Conservation (phyloP, 2,888 invertebrate genomes). For the Augochlorella aurata region DNA sequence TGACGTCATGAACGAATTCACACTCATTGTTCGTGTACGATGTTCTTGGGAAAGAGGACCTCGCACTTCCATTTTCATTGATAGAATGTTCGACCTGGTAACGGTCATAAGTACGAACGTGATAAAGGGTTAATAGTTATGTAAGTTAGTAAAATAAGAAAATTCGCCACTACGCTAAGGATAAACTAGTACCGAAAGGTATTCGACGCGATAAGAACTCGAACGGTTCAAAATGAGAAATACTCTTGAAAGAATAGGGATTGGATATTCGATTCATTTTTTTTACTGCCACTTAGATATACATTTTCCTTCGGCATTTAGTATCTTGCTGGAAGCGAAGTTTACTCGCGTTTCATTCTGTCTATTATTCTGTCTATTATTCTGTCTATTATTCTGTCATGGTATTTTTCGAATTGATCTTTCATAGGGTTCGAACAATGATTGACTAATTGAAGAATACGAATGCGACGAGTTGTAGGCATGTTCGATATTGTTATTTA, state of each 20-base stretch:
- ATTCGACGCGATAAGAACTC: background rate
- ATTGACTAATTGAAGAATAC: slow-evolving; percentile 45
- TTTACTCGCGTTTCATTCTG: too few species aligned
- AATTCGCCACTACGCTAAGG: slow-evolving; percentile 16
- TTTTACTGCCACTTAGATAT: slow-evolving; percentile 10
- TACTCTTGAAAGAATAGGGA: slow-evolving; percentile 7
- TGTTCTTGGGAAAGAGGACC: background rate
- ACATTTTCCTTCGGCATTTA: too few species aligned
- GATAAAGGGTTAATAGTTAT: background rate
- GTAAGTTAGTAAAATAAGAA: background rate
- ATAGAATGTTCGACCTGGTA: background rate
- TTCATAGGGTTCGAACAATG: background rate
- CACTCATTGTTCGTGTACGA: background rate
- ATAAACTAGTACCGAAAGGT: background rate
- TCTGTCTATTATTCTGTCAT: background rate
- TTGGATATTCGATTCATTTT: background rate
- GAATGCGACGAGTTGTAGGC: background rate
- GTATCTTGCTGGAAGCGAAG: background rate
- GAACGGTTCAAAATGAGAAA: background rate
- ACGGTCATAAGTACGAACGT: background rate
- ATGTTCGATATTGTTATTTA: background rate
- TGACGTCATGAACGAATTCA: slow-evolving; percentile 1
- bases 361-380: too few species aligned
- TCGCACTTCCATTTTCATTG: background rate
- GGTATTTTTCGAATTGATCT: slow-evolving; percentile 4